phyloP scores from a whole-genome alignment of 2,113 vertebrate genomes.

The Callionymus lyra region DNA sequence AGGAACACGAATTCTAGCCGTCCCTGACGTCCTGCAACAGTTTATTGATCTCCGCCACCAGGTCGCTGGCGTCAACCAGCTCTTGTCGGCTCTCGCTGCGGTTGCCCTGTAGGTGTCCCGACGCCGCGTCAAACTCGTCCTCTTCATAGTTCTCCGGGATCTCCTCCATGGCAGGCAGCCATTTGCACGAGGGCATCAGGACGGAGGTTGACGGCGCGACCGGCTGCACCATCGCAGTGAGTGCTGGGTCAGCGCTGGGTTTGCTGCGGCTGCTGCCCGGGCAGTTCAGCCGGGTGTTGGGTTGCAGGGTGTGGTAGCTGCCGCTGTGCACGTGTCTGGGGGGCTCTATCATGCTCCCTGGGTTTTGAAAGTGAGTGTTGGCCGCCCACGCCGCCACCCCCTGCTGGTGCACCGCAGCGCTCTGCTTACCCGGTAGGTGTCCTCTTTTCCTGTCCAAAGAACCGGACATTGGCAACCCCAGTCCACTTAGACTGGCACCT shows the following conservation, averaged over 20 bases:
- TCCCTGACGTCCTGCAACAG: constrained; percentile 92
- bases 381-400: constrained; percentile 94
- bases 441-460: constrained; percentile 85
- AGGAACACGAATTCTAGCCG: constrained; percentile 64
- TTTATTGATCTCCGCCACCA: constrained; percentile 97
- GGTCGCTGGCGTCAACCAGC: constrained; percentile 93
- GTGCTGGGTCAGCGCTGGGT: constrained; percentile 28
- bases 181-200: constrained; percentile 75
- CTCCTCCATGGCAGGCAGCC: constrained; percentile 98
- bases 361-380: constrained; percentile 92
- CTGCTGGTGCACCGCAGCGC: constrained; percentile 73
- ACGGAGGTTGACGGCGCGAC: constrained; percentile 12
- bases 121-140: constrained; percentile 92
- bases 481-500: constrained; percentile 55
- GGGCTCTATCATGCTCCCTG: constrained; percentile 68
- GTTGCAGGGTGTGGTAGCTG: constrained; percentile 60
- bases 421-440: constrained; percentile 75
- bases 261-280: constrained; percentile 57
- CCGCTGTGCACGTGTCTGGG: constrained; percentile 67
- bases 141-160: constrained; percentile 97
- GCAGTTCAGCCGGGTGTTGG: constrained; percentile 56
- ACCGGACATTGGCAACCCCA: constrained; percentile 52
- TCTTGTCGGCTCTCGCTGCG: constrained; percentile 84
- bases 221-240: constrained; percentile 49
- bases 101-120: constrained; percentile 79